Evolutionary conservation across 2,888 invertebrate species (phyloP), one percentile per base, ranked within the genome.

Genomic region (Drosophila paucipuncta): DNA sequence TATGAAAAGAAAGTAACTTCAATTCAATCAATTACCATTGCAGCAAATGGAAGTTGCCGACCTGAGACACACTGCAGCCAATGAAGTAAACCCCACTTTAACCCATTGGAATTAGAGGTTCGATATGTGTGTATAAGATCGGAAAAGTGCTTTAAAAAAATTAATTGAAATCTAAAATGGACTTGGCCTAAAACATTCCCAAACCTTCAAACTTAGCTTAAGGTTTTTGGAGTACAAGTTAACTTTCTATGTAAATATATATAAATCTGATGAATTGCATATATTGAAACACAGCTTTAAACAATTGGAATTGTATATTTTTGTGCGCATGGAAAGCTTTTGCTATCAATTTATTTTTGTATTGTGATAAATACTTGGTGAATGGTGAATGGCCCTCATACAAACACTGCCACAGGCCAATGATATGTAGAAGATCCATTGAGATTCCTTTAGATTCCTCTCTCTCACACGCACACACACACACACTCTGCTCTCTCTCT

Each of bases 321-420:
- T 13, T 22, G 47, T 22, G 25, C 4, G 22, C 16, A 39, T 41
- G 57, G 30, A 58, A 58, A 31, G 16, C 31, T 58, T 43, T 22
- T n/a, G 10, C 13, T 35, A 47, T 59, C 2, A 43, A 47, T 30
- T 37, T 35, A 64, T 64, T 64, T 59, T 57, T 18, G 49, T 49
- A 37, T 22, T 64, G 22, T 49, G 58, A 58, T 64, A 58, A 47
- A 64, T 58, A 22, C 18, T 28, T 33, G 35, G 28, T 43, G 35
- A 47, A 33, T 63, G 41, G 18, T 43, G 35, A 35, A 33, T 63
- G 41, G 18, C n/a, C 13, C 54, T 33, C 43, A 47, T 30, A 22
- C n/a, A 49, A 58, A 31, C 35, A 37, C 30, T 58, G 64, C 58
- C 58, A 58, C 30, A 31, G 33, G 37, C 60, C 31, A 58, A 58